These are phyloP conservation scores for Sebastes steindachneri DNA, from an alignment of 2,797 vertebrate genomes.

Conservation along the genomic window DNA sequence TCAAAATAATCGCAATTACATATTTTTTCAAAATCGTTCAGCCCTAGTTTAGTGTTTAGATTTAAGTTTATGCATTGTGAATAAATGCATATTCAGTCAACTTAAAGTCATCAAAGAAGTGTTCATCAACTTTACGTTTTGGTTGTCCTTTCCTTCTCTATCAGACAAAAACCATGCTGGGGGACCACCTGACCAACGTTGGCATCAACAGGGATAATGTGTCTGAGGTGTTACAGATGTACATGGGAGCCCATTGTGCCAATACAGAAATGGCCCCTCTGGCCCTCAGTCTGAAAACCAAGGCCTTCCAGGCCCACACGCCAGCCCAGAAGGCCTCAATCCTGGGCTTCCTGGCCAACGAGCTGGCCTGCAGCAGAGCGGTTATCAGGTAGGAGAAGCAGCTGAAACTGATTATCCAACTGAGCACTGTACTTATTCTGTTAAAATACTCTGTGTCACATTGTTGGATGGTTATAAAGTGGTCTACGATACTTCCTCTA, in stretches of 20 bases:
- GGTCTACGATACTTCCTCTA: background rate
- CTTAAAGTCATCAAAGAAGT: background rate
- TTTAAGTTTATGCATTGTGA: background rate
- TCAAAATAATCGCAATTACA: too few species aligned
- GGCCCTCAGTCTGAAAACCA: conserved; percentile 94
- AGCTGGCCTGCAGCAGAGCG: conserved; percentile 95
- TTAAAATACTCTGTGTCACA: background rate
- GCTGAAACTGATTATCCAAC: background rate
- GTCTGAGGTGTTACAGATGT: conserved; percentile 97
- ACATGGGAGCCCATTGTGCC: conserved; percentile 95
- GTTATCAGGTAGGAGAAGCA: conserved; percentile 90
- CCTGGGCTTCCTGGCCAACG: conserved; percentile 94
- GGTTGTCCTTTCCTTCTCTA: conserved; percentile 21
- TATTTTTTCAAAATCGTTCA: too few species aligned
- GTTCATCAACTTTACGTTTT: background rate
- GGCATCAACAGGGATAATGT: conserved; percentile 98
- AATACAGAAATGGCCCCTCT: conserved; percentile 87
- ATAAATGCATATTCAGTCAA: background rate
- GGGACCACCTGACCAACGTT: conserved; percentile 95
- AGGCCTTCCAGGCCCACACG: conserved; percentile 97
- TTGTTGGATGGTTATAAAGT: background rate
- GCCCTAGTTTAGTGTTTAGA: too few species aligned
- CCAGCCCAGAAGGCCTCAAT: conserved; percentile 94
- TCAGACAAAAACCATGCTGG: conserved; percentile 96
- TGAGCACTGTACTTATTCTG: background rate